Conservation (phyloP, 2,113 vertebrate species). For the Apteryx mantelli region DNA sequence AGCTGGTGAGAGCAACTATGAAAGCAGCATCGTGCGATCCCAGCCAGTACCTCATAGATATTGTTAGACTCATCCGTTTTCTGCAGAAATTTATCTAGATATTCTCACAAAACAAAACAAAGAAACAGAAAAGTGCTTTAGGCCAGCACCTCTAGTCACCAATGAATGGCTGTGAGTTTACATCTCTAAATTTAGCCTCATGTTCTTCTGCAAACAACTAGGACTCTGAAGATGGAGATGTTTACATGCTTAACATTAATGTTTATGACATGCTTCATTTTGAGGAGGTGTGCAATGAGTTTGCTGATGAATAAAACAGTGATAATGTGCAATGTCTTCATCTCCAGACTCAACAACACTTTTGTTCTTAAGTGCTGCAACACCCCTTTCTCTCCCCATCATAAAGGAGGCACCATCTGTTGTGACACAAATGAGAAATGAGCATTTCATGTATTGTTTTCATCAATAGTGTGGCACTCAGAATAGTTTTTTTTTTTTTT, state of each 20-base stretch:
- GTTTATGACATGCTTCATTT: neutral
- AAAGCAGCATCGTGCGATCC: neutral
- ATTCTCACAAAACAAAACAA: neutral
- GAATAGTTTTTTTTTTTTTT: slow-evolving; percentile 5
- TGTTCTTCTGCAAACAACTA: neutral
- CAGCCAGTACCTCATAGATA: neutral
- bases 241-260: neutral
- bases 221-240: neutral
- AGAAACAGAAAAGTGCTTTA: neutral
- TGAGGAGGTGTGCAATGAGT: neutral
- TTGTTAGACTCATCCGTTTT: neutral
- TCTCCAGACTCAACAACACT: neutral
- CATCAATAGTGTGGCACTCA: neutral
- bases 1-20: neutral
- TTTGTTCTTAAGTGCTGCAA: neutral
- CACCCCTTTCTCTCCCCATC: neutral
- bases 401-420: slow-evolving; percentile 28
- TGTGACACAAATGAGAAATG: slow-evolving; percentile 1
- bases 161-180: neutral
- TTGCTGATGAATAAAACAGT: slow-evolving; percentile 41
- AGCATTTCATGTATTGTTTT: slow-evolving; percentile 39
- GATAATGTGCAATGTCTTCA: neutral
- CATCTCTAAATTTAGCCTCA: neutral
- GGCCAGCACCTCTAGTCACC: neutral
- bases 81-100: neutral